Evolutionary conservation across 1,140 invertebrate species (phyloP), one percentile per base, ranked within the genome.

Genomic region (Mizuhopecten yessoensis): DNA sequence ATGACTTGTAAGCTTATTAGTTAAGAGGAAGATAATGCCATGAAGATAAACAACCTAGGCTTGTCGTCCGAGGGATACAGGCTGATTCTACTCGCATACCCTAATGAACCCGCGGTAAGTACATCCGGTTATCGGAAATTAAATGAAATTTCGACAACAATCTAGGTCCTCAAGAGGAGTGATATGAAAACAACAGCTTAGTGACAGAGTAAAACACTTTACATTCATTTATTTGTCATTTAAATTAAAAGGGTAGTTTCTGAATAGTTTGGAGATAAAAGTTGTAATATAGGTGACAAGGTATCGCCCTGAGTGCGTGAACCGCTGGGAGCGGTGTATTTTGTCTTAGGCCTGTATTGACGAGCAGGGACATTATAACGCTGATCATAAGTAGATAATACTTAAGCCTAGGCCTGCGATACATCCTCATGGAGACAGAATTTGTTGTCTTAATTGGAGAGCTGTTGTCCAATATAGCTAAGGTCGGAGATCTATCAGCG

Each of bases 391-490:
- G 57, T 75, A 75, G 57, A 75, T 75, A 75, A 75, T 29, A n/a
- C 57, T 9, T 75, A 3, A 75, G 20, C 23, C 57, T 75, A 3
- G 29, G 20, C 23, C 57, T 75, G n/a, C 29, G 57, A 75, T 75
- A 29, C n/a, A 17, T 75, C n/a, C 57, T n/a, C 5, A n/a, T 29
- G 57, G 57, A 75, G 57, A 75, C 57, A 75, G 23, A 75, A 75
- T 75, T 75, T 75, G 57, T 75, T 75, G 57, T 75, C 57, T 75
- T 75, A 75, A 75, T 75, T 75, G 57, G 57, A 75, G 57, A 75
- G 57, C 23, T 75, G 57, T 75, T 75, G 57, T 75, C 57, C 57
- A 75, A 75, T 29, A 75, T 17, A 17, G 57, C 23, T 75, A 9
- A n/a, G 57, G 57, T 75, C 57, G n/a, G 29, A 75, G 57, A 75